Conservation (phyloP, 2,888 invertebrate genomes). For the Tetragonula carbonaria region DNA sequence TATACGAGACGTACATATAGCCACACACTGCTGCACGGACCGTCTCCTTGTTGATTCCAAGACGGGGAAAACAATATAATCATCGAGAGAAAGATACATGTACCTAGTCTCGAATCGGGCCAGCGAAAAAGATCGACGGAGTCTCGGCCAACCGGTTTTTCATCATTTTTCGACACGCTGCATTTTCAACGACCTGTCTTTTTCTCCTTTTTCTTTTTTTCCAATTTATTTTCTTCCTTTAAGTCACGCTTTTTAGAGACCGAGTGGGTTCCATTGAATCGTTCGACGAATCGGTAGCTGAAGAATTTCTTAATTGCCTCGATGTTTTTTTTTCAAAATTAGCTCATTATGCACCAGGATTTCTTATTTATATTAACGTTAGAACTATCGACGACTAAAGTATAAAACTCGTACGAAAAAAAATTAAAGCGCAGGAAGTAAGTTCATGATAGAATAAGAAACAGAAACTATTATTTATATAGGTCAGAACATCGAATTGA, state of each 20-base stretch:
- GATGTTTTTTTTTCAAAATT: background rate
- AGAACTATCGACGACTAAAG: no score
- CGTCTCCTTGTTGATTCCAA: conserved; percentile 39
- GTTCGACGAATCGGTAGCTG: background rate
- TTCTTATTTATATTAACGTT: background rate
- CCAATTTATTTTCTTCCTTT: background rate
- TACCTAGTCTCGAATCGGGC: background rate
- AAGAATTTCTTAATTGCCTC: conserved; percentile 2
- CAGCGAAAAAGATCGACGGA: background rate
- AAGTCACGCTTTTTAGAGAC: background rate
- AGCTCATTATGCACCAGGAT: background rate
- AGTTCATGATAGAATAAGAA: no score
- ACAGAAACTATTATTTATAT: no score
- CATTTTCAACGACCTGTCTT: background rate
- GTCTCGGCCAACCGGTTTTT: conserved; percentile 21
- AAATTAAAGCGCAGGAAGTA: no score
- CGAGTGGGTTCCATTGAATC: background rate
- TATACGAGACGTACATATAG: conserved; percentile 64
- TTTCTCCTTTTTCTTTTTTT: no score
- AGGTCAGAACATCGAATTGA: no score
- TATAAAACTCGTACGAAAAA: no score
- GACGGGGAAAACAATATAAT: conserved; percentile 53
- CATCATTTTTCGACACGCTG: background rate
- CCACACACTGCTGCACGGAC: conserved; percentile 43
- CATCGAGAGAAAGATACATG: conserved; percentile 8